Evolutionary conservation across 2,888 invertebrate genomes (phyloP).

Genomic region (Archaeoteleia sp.): DNA sequence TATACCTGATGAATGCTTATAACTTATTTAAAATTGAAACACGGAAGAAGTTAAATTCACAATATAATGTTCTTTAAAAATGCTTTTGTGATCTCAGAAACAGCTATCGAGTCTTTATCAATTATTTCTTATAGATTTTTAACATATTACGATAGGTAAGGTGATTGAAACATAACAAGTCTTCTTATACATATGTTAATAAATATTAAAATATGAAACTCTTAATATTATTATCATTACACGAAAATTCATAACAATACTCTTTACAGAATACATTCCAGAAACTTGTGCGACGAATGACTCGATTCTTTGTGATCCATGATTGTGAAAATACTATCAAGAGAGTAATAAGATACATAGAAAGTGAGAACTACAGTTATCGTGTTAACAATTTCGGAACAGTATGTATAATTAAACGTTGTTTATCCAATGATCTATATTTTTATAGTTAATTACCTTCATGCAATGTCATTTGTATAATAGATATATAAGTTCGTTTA

Average conservation of each 20-base stretch:
- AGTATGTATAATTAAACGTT: slow-evolving; percentile 73
- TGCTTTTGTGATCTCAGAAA: too few relatives aligned
- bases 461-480: too few relatives aligned
- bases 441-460: slow-evolving; percentile 12
- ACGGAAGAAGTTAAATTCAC: too few relatives aligned
- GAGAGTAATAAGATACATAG: slow-evolving; percentile 80
- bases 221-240: slow-evolving; percentile 12
- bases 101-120: too few relatives aligned
- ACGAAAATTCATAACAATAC: slow-evolving; percentile 43
- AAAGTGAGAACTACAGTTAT: slow-evolving; percentile 81
- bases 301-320: slow-evolving; percentile 90
- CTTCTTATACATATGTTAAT: too few relatives aligned
- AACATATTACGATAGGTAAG: too few relatives aligned
- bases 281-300: slow-evolving; percentile 91
- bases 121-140: too few relatives aligned
- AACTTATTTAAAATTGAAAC: too few relatives aligned
- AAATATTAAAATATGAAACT: neutral
- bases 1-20: too few relatives aligned
- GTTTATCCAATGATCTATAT: slow-evolving; percentile 2
- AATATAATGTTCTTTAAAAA: too few relatives aligned
- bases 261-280: slow-evolving; percentile 82
- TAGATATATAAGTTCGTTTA: slow-evolving; percentile 8
- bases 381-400: slow-evolving; percentile 79
- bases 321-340: slow-evolving; percentile 81
- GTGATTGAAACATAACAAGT: too few relatives aligned